Conservation (phyloP, 2,888 invertebrate species). For the Lordiphosa fenestrarum region DNA sequence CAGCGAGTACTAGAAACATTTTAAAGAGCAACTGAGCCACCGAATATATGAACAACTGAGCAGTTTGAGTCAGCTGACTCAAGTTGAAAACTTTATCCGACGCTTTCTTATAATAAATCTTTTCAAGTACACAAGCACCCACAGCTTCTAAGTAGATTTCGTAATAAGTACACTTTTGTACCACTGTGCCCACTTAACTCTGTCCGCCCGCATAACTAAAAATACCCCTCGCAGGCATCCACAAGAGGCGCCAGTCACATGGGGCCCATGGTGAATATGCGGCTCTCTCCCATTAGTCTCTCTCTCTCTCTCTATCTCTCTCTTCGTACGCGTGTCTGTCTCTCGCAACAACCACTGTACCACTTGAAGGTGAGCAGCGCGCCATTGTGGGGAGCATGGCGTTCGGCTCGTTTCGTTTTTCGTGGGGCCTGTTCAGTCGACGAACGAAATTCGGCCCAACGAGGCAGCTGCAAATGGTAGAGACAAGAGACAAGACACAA, state of each 20-base stretch:
- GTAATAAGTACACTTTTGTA: neutral
- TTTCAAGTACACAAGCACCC: too few species aligned
- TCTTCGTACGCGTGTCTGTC: neutral
- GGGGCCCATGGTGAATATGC: constrained; percentile 62
- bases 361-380: constrained; percentile 3
- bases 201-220: constrained; percentile 63
- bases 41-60: too few species aligned
- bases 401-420: constrained; percentile 28
- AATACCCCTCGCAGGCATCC: constrained; percentile 56
- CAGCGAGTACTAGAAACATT: too few species aligned
- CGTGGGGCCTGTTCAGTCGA: constrained; percentile 48
- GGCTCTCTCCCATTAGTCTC: neutral
- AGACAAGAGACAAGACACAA: constrained; percentile 24
- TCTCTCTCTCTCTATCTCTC: constrained; percentile 12
- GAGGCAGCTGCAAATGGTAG: constrained; percentile 54
- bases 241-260: constrained; percentile 60
- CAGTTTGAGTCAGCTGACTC: too few species aligned
- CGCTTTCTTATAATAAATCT: too few species aligned
- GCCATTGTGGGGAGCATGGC: constrained; percentile 19
- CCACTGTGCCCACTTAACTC: constrained; percentile 48
- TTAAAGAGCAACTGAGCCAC: too few species aligned
- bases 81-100: too few species aligned
- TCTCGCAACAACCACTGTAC: neutral
- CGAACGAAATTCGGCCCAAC: constrained; percentile 64
- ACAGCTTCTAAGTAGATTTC: too few species aligned